Evolutionary conservation across 2,888 invertebrate species (phyloP).

Genomic region (Phytoseiulus persimilis): DNA sequence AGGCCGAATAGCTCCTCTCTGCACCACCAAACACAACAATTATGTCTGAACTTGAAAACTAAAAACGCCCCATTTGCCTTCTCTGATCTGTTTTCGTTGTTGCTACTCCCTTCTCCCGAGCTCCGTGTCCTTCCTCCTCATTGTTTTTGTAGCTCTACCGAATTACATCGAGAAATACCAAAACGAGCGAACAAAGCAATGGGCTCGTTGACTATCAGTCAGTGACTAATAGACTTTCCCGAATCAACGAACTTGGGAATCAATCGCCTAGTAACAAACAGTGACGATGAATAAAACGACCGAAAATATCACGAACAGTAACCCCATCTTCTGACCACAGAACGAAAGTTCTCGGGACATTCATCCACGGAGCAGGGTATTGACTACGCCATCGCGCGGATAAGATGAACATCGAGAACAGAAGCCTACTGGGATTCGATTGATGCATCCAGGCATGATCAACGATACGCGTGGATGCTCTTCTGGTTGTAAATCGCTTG

Average conservation of each 20-base stretch:
- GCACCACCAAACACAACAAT: background rate
- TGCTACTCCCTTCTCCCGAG: background rate
- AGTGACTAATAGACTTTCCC: too few species aligned
- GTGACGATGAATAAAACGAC: too few species aligned
- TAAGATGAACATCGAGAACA: background rate
- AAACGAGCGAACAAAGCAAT: too few species aligned
- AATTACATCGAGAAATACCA: background rate
- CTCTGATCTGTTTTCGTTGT: background rate
- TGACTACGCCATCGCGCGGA: background rate
- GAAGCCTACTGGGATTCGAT: background rate
- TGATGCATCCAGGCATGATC: background rate
- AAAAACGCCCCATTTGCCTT: background rate
- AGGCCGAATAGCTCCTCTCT: background rate
- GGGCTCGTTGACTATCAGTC: too few species aligned
- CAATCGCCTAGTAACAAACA: too few species aligned
- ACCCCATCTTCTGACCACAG: too few species aligned
- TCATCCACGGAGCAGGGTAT: too few species aligned
- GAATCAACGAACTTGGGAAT: too few species aligned
- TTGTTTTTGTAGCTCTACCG: background rate
- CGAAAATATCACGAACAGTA: too few species aligned
- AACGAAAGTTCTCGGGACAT: too few species aligned
- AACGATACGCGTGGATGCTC: background rate
- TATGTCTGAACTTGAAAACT: background rate
- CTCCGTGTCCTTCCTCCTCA: background rate
- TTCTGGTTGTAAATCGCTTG: background rate